These are phyloP conservation scores for Drosophila repleta DNA, from an alignment of 1,140 invertebrate genomes.

Conservation along the genomic window DNA sequence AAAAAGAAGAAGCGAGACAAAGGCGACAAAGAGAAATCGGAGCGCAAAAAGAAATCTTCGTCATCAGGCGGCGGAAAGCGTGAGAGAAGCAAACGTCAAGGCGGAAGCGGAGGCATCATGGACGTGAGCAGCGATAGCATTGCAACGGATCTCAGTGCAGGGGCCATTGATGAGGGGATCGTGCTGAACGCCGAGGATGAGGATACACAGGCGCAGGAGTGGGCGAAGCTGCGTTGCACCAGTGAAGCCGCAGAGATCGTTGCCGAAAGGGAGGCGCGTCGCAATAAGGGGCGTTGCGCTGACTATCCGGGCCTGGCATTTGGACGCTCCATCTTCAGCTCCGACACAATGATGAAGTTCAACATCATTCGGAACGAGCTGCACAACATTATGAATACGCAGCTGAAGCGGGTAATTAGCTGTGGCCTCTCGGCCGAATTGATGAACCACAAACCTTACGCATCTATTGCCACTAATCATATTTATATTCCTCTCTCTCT, in stretches of 20 bases:
- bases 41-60: constrained; percentile 67
- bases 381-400: constrained; percentile 98
- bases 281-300: constrained; percentile 90
- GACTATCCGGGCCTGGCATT: constrained; percentile 97
- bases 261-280: constrained; percentile 91
- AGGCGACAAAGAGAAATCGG: constrained; percentile 61
- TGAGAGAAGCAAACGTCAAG: constrained; percentile 67
- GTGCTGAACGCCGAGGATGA: constrained; percentile 86
- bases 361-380: constrained; percentile 98
- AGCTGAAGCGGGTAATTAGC: constrained; percentile 95
- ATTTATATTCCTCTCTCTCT: constrained; percentile 41
- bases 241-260: constrained; percentile 94
- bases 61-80: constrained; percentile 41
- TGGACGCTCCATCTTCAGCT: constrained; percentile 95
- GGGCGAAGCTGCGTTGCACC: constrained; percentile 92
- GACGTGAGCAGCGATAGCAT: constrained; percentile 83
- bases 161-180: constrained; percentile 84
- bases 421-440: neutral
- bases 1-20: constrained; percentile 74
- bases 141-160: constrained; percentile 83
- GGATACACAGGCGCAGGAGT: constrained; percentile 90
- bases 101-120: constrained; percentile 49
- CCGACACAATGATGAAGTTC: constrained; percentile 99
- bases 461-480: constrained; percentile 53
- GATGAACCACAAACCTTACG: neutral